Percentiles rank a stretch among this genome's conserved stretches.
Conservation (phyloP, 2,797 vertebrate genomes). For the Sparus aurata region DNA sequence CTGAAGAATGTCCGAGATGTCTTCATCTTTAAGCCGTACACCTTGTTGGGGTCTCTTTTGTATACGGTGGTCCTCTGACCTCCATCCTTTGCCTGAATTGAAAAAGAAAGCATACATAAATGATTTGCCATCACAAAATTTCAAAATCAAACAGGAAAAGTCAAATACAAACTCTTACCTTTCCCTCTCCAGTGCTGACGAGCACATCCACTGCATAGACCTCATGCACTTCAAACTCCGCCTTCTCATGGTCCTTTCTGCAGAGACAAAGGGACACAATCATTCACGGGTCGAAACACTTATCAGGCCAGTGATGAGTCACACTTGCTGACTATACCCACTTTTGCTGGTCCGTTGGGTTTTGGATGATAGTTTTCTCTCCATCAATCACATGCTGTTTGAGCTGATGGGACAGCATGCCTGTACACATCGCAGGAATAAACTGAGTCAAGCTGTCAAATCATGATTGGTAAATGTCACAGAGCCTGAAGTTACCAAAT, state of each 20-base stretch:
- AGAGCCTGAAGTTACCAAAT: background rate
- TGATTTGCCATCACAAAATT: too few species aligned
- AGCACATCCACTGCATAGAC: conserved; percentile 98
- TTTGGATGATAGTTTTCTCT: conserved; percentile 98
- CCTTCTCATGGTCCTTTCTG: conserved; percentile 99
- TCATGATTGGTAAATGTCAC: background rate
- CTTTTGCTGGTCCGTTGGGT: conserved; percentile 98
- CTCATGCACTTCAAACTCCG: conserved; percentile 98
- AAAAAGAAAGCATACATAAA: background rate
- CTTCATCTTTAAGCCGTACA: conserved; percentile 99
- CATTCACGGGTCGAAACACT: conserved; percentile 3
- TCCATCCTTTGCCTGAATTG: conserved; percentile 91
- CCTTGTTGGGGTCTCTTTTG: conserved; percentile 97
- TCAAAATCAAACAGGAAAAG: fast-evolving
- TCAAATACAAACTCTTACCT: conserved; percentile 82
- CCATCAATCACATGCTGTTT: conserved; percentile 98
- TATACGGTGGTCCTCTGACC: conserved; percentile 98
- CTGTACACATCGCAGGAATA: conserved; percentile 75
- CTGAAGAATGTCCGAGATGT: conserved; percentile 97
- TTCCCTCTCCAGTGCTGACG: conserved; percentile 97
- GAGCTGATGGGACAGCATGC: conserved; percentile 97
- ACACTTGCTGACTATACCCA: conserved; percentile 67
- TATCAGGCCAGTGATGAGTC: background rate
- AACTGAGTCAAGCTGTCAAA: conserved; percentile 18
- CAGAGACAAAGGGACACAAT: conserved; percentile 14